phyloP scores from a whole-genome alignment of 1,140 invertebrate species.

The Drosophila oshimai region DNA sequence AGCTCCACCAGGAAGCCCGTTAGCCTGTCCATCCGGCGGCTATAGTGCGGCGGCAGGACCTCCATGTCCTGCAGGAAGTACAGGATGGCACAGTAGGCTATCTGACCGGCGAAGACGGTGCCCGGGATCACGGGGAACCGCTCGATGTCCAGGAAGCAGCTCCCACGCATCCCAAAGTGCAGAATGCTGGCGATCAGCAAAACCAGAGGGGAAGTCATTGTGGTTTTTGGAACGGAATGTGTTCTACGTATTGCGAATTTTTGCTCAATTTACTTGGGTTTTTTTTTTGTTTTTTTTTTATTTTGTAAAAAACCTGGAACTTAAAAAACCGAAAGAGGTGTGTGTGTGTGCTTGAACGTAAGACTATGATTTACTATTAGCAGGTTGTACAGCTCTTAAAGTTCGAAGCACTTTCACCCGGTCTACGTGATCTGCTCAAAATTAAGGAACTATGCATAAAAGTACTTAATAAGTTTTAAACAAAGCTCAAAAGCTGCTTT shows the following conservation, averaged over 20 bases:
- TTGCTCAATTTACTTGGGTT: neutral
- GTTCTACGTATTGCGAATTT: too few relatives aligned
- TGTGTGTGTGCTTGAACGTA: neutral
- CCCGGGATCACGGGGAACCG: constrained; percentile 5
- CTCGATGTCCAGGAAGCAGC: constrained; percentile 13
- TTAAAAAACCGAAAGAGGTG: constrained; percentile 2
- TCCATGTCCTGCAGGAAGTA: constrained; percentile 30
- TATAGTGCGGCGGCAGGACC: constrained; percentile 15
- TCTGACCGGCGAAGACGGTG: constrained; percentile 7
- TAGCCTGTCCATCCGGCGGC: constrained; percentile 9
- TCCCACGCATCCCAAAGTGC: constrained; percentile 19
- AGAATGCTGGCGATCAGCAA: constrained; percentile 15
- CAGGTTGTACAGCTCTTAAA: neutral
- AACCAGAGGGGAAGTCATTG: constrained; percentile 27
- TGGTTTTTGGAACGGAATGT: too few relatives aligned
- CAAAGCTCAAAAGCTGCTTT: too few relatives aligned
- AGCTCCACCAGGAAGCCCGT: constrained; percentile 18
- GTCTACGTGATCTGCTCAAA: neutral
- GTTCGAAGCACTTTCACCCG: neutral
- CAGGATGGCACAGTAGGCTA: constrained; percentile 33
- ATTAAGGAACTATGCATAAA: too few relatives aligned
- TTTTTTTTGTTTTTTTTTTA: neutral
- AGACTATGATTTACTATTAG: neutral
- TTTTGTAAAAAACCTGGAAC: neutral
- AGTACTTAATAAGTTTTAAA: too few relatives aligned